Evolutionary conservation across 2,113 vertebrate genomes (phyloP), one percentile per base, ranked within the genome.

Genomic region (Struthidea cinerea): DNA sequence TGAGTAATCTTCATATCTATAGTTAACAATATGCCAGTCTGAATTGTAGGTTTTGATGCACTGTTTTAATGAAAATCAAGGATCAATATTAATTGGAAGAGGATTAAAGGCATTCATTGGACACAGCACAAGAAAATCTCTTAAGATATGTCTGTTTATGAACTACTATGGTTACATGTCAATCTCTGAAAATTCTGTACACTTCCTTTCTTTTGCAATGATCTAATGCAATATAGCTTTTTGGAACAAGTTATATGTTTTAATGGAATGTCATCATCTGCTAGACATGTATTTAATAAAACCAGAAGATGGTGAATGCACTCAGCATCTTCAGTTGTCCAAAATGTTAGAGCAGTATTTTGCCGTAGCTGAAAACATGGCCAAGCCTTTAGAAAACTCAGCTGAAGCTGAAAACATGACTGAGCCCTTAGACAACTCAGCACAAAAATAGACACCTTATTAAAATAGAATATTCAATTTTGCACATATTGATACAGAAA

Each of bases 11-110:
- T 99, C 99, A 95, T 98, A 99, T 97, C 99, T 99, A 96, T 99
- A 99, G 93, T 98, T 99, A 97, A 99, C 99, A 42, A 99, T 97
- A 61, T 99, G 99, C 99, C 99, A 99, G 97, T 99, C 99, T 14
- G 99, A 99, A 93, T 99, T 99, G 95, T 99, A 99, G 46, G 99
- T 99, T 98, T 99, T 99, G 96, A 99, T 99, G 97, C 99, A 99
- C 99, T 99, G 96, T 96, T 87, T 87, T 79, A 90, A 95, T n/a
- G 69, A 91, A 94, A 95, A 96, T 57, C 96, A 95, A 89, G 17
- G 30, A 89, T n/a, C 7, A 89, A 0, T 59, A 73, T 80, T 76
- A 81, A 59, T 0, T 76, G 55, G 27, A 82, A 68, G 22, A 60
- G 11, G 17, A 89, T 46, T 78, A 91, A 71, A 52, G 59, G 27